Percentiles rank a stretch among this genome's conserved stretches.
Evolutionary conservation across 2,113 vertebrate species (phyloP).

Genomic region (Ceratotherium simum): DNA sequence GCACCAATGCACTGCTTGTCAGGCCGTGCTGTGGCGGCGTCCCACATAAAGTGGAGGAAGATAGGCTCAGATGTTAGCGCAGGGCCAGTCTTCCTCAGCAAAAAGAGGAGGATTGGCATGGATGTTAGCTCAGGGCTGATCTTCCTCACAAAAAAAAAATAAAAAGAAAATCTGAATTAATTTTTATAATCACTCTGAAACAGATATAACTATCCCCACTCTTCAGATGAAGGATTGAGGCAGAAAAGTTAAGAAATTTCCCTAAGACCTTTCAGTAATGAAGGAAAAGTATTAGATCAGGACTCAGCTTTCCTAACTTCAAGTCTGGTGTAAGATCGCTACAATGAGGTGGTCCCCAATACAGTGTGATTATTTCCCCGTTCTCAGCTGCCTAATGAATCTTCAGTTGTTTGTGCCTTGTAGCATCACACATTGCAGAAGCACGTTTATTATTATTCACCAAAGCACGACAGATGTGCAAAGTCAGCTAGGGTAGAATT

Average conservation of each 20-base stretch:
- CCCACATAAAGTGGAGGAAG: too few species aligned
- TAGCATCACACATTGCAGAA: constrained; percentile 47
- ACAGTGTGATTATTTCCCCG: background rate
- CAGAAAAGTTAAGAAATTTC: constrained; percentile 14
- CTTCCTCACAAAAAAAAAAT: too few species aligned
- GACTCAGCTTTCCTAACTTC: background rate
- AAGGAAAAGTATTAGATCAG: background rate
- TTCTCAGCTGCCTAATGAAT: background rate
- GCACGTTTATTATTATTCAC: constrained; percentile 58
- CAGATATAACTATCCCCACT: background rate
- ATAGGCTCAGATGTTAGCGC: too few species aligned
- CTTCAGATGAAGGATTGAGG: background rate
- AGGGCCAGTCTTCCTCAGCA: too few species aligned
- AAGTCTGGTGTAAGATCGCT: background rate
- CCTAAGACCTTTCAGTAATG: background rate
- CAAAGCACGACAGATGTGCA: constrained; percentile 69
- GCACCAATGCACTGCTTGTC: too few species aligned
- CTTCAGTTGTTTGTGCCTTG: constrained; percentile 40
- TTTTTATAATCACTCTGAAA: background rate
- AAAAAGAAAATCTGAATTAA: background rate
- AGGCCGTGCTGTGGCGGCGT: too few species aligned
- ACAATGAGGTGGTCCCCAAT: background rate
- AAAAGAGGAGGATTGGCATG: too few species aligned
- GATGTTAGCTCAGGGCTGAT: too few species aligned
- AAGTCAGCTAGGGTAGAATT: constrained; percentile 52